Conservation (phyloP, 2,113 vertebrate species). For the Plecturocebus donacophilus region DNA sequence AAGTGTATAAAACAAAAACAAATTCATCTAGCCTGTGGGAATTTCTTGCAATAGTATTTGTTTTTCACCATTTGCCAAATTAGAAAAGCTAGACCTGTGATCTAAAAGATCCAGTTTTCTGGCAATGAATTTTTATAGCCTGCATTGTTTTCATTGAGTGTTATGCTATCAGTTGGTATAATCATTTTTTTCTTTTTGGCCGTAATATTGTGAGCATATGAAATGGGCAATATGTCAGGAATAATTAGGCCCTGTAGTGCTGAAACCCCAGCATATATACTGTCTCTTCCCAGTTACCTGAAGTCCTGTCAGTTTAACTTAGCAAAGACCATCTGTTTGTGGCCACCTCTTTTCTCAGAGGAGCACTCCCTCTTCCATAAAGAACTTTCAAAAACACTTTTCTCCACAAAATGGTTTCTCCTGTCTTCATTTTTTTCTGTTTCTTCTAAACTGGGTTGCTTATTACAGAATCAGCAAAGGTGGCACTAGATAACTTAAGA, state of each 20-base stretch:
- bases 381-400: slow-evolving; percentile 64
- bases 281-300: slow-evolving; percentile 72
- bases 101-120: slow-evolving; percentile 67
- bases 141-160: slow-evolving; percentile 69
- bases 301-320: slow-evolving; percentile 77
- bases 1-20: background rate
- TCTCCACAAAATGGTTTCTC: slow-evolving; percentile 47
- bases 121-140: slow-evolving; percentile 69
- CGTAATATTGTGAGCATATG: slow-evolving; percentile 67
- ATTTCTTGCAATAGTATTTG: background rate
- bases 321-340: slow-evolving; percentile 79
- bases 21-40: background rate
- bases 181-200: slow-evolving; percentile 77
- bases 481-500: background rate
- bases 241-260: slow-evolving; percentile 76
- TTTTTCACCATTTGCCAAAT: slow-evolving; percentile 58
- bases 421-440: slow-evolving; percentile 50
- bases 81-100: slow-evolving; percentile 68
- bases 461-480: slow-evolving; percentile 26
- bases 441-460: background rate
- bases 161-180: slow-evolving; percentile 71
- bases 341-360: slow-evolving; percentile 63
- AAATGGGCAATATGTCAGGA: slow-evolving; percentile 79
- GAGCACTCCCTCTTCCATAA: slow-evolving; percentile 62
- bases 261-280: slow-evolving; percentile 63